Evolutionary conservation across 2,797 vertebrate species (phyloP), one percentile per base, ranked within the genome.

Genomic region (Diglossa cyanea): DNA sequence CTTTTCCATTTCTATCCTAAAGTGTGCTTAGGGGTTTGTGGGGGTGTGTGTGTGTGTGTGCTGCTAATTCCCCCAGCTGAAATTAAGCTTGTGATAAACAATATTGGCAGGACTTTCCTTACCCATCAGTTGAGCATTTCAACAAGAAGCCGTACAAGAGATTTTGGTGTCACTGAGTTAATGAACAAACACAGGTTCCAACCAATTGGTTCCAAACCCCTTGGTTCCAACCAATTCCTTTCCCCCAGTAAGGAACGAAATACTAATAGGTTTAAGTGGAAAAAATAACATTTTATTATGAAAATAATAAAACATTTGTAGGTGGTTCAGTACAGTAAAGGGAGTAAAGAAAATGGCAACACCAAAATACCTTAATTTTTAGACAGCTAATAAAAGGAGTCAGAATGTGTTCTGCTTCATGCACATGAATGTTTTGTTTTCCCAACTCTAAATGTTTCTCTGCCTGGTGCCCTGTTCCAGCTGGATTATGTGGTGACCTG

Each of bases 401-500:
- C 19, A 30, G 31, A 37, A 61, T 24, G 6, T 85, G 31, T 79
- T 83, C 39, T 86, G 53, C 42, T 72, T 79, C 19, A 11, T 62
- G 24, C 12, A 48, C 13, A 4, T 8, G 3, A 47, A 11, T 62
- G 31, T 45, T 72, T 54, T 73, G 18, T 7, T 78, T 78, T 85
- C 50, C 51, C 10, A 55, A 55, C 28, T 72, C 40, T 81, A 47
- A 83, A 61, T 26, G 37, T 65, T 89, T 73, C 20, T 76, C 18
- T 73, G 1, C 17, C 11, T 16, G 17, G n/a, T 94, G 30, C 28
- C 28, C 26, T 87, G 30, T 93, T 95, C 7, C 96, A 99, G 99
- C 95, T 99, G 97, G 99, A 99, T 97, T 99, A 99, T 79, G 97
- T 99, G 97, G 99, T 99, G 93, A 99, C 99, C 0, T 99, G 99